phyloP scores from a whole-genome alignment of 2,113 vertebrate genomes.

The Shinisaurus crocodilurus region DNA sequence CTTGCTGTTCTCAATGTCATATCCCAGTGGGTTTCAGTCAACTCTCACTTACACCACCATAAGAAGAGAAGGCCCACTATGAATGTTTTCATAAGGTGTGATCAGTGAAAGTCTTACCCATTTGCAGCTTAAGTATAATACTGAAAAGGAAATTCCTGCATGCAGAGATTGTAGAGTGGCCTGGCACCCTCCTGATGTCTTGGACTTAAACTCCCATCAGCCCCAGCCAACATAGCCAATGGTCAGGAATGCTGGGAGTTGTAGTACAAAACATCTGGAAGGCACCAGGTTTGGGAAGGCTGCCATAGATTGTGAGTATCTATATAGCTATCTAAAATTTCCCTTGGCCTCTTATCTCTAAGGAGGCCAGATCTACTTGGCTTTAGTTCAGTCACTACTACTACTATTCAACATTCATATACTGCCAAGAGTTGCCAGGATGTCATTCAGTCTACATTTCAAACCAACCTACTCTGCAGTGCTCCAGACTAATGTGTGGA shows the following conservation, averaged over 20 bases:
- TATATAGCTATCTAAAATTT: background rate
- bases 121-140: constrained; percentile 50
- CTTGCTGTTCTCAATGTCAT: constrained; percentile 13
- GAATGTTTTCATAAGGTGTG: background rate
- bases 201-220: no score
- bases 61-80: background rate
- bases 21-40: constrained; percentile 13
- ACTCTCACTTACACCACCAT: background rate
- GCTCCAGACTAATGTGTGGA: background rate
- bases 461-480: background rate
- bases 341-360: background rate
- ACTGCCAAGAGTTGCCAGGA: background rate
- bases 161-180: no score
- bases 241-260: no score
- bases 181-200: no score
- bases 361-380: background rate
- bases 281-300: no score
- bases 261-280: no score
- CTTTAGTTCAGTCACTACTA: background rate
- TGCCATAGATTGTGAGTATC: no score
- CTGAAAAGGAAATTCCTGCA: background rate
- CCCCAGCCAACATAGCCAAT: no score
- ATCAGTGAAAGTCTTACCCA: constrained; percentile 30
- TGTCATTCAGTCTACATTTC: background rate
- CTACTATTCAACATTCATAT: background rate